Evolutionary conservation across 2,888 invertebrate genomes (phyloP).

Genomic region (Lasioglossum morio): DNA sequence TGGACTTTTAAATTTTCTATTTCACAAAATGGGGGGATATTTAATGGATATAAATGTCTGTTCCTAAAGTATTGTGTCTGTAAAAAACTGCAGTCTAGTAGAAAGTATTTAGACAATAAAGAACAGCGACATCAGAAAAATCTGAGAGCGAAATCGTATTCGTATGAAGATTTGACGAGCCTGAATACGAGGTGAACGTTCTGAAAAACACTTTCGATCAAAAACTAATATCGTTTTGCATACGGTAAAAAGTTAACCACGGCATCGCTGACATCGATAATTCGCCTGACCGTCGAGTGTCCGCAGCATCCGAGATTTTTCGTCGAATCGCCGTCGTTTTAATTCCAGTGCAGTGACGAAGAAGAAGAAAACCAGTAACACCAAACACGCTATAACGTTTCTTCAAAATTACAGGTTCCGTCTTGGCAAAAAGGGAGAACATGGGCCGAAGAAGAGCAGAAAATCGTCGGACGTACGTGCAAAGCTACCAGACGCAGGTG

Average conservation of each 20-base stretch:
- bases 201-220: not conserved
- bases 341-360: not conserved
- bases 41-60: too few species aligned
- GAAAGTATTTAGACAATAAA: not conserved
- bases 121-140: not conserved
- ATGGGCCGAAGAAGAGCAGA: conserved; percentile 30
- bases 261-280: not conserved
- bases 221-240: not conserved
- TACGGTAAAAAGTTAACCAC: not conserved
- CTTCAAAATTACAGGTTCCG: conserved; percentile 37
- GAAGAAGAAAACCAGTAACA: not conserved
- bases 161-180: too few species aligned
- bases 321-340: not conserved
- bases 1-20: too few species aligned
- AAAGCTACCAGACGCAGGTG: conserved; percentile 54
- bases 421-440: conserved; percentile 23
- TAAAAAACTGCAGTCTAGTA: too few species aligned
- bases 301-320: not conserved
- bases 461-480: conserved; percentile 43
- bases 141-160: not conserved
- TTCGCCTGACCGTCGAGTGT: not conserved
- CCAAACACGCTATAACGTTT: conserved; percentile 19
- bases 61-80: too few species aligned
- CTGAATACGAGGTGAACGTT: too few species aligned
- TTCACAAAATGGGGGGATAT: too few species aligned